A percentile compares a stretch with the other conserved stretches of the same genome.
phyloP scores from a whole-genome alignment of 2,888 invertebrate genomes.

The Hirtodrosophila cameraria region DNA sequence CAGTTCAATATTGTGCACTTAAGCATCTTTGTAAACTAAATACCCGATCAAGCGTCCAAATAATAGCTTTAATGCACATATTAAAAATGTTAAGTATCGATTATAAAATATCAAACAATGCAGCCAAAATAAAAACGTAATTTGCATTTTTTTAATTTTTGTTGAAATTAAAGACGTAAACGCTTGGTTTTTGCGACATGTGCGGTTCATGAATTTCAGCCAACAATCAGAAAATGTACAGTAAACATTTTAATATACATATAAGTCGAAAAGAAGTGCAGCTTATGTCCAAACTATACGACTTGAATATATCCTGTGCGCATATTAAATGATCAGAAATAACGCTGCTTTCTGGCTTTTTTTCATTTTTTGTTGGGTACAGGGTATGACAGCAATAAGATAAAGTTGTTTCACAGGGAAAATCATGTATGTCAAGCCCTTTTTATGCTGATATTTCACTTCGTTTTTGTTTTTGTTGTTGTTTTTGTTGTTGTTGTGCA shows the following conservation, averaged over 20 bases:
- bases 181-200: slow-evolving; percentile 43
- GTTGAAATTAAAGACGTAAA: slow-evolving; percentile 13
- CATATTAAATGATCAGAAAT: too few species aligned
- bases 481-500: too few species aligned
- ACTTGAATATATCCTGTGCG: neutral
- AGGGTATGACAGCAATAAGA: neutral
- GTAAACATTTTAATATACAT: neutral
- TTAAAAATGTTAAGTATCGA: too few species aligned
- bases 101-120: neutral
- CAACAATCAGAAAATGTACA: slow-evolving; percentile 4
- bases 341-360: too few species aligned
- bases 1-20: too few species aligned
- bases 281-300: neutral
- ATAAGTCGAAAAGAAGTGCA: neutral
- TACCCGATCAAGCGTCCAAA: too few species aligned
- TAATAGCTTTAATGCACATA: too few species aligned
- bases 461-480: too few species aligned
- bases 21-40: too few species aligned
- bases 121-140: neutral
- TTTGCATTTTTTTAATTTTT: slow-evolving; percentile 1
- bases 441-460: slow-evolving; percentile 17
- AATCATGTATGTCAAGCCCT: slow-evolving; percentile 4
- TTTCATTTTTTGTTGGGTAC: neutral
- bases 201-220: slow-evolving; percentile 59
- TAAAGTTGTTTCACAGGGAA: slow-evolving; percentile 1